These are phyloP conservation scores for Mamestra brassicae DNA, from an alignment of 2,888 invertebrate species.

Conservation along the genomic window DNA sequence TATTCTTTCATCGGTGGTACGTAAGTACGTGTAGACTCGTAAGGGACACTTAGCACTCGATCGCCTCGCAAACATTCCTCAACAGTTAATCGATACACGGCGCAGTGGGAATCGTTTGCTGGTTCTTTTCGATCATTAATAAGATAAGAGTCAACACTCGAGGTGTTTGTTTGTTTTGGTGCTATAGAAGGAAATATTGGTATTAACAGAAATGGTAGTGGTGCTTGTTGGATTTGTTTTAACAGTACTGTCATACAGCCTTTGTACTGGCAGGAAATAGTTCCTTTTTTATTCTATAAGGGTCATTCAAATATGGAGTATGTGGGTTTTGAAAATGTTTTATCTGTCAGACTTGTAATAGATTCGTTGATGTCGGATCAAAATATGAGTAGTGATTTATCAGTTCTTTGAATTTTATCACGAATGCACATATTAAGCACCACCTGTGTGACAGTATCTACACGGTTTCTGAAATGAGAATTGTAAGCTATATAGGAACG, in stretches of 20 bases:
- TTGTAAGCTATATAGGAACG: neutral
- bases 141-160: conserved; percentile 23
- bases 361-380: too few relatives aligned
- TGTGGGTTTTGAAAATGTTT: too few relatives aligned
- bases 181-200: conserved; percentile 6
- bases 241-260: too few relatives aligned
- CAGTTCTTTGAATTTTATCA: too few relatives aligned
- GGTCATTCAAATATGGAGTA: too few relatives aligned
- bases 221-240: neutral
- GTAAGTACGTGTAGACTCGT: conserved; percentile 26
- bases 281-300: too few relatives aligned
- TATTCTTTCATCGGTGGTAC: conserved; percentile 23
- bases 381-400: too few relatives aligned
- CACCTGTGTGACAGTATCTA: too few relatives aligned
- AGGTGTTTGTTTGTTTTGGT: conserved; percentile 34
- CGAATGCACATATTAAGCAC: too few relatives aligned
- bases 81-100: conserved; percentile 55
- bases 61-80: conserved; percentile 39
- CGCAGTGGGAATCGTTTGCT: conserved; percentile 30
- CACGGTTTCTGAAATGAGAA: too few relatives aligned
- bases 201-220: neutral
- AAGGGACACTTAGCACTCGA: conserved; percentile 29
- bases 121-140: conserved; percentile 50
- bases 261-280: too few relatives aligned
- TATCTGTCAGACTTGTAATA: too few relatives aligned